Conservation (phyloP, 1,140 invertebrate genomes). For the Dendrolimus punctatus region DNA sequence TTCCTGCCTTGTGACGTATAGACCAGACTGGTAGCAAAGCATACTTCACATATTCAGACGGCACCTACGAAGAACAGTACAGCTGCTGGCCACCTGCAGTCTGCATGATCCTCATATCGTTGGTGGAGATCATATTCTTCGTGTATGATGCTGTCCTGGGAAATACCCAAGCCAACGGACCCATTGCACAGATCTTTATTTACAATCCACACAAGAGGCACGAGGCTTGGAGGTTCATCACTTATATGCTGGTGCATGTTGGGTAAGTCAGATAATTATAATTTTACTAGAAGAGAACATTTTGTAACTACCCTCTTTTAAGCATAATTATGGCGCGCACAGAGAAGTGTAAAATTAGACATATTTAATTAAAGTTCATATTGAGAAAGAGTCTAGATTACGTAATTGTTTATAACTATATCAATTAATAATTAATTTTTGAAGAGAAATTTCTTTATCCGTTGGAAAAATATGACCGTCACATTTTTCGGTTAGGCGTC, state of each 20-base stretch:
- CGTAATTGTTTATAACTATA: too few relatives aligned
- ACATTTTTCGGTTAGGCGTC: too few relatives aligned
- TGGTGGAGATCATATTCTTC: conserved; percentile 81
- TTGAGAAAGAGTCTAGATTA: too few relatives aligned
- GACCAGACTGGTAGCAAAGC: conserved; percentile 43
- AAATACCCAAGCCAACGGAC: conserved; percentile 75
- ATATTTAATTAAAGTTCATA: too few relatives aligned
- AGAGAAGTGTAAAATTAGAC: too few relatives aligned
- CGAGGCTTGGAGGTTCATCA: conserved; percentile 93
- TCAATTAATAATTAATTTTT: too few relatives aligned
- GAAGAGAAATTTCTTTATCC: too few relatives aligned
- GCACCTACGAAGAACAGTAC: conserved; percentile 89
- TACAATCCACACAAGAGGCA: conserved; percentile 91
- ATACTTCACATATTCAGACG: conserved; percentile 75
- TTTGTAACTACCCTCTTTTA: neutral
- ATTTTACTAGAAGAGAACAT: neutral
- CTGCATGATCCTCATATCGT: conserved; percentile 86
- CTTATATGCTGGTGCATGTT: conserved; percentile 98
- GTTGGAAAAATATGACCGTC: too few relatives aligned
- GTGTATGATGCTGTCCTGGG: conserved; percentile 75
- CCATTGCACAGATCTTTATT: conserved; percentile 84
- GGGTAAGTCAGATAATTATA: conserved; percentile 75
- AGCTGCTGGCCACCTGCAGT: conserved; percentile 88
- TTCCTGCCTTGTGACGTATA: conserved; percentile 41
- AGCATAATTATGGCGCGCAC: too few relatives aligned